phyloP scores from a whole-genome alignment of 37 sponge, comb jelly and placozoan species.

The Chondrosia reniformis region DNA sequence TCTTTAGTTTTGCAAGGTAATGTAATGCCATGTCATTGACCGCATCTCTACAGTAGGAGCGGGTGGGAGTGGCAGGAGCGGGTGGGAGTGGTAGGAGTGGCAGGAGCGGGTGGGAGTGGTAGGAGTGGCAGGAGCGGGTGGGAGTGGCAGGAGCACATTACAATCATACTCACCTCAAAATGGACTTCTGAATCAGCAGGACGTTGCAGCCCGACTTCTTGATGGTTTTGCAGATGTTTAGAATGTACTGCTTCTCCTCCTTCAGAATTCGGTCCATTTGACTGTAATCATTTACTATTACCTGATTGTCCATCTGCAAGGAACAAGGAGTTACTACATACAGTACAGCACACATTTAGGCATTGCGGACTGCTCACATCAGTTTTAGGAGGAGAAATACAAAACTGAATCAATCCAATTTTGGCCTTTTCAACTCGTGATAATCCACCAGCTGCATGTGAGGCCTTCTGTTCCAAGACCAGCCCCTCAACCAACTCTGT shows the following conservation, averaged over 20 bases:
- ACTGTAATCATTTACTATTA: constrained; percentile 95
- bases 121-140: no score
- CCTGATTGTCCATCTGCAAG: constrained; percentile 95
- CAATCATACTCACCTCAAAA: constrained; percentile 80
- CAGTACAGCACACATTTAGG: background rate
- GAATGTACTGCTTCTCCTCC: constrained; percentile 97
- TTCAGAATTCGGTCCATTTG: constrained; percentile 98
- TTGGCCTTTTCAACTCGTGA: constrained; percentile 95
- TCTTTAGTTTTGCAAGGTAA: constrained; percentile 96
- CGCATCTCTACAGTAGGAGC: constrained; percentile 98
- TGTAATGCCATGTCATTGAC: constrained; percentile 95
- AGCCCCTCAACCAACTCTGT: constrained; percentile 98
- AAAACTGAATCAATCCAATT: constrained; percentile 98
- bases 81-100: no score
- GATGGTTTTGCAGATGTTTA: constrained; percentile 97
- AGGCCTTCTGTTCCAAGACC: constrained; percentile 94
- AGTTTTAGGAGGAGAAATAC: constrained; percentile 97
- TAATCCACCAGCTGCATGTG: constrained; percentile 82
- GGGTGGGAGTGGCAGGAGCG: no score
- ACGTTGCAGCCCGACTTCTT: constrained; percentile 99
- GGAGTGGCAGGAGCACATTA: no score
- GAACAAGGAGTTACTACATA: background rate
- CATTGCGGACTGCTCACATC: constrained; percentile 69
- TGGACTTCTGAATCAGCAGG: constrained; percentile 97
- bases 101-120: no score